Percentiles rank a stretch among this genome's conserved stretches.
Conservation (phyloP, 2,113 vertebrate species). For the Myrmecobius fasciatus region DNA sequence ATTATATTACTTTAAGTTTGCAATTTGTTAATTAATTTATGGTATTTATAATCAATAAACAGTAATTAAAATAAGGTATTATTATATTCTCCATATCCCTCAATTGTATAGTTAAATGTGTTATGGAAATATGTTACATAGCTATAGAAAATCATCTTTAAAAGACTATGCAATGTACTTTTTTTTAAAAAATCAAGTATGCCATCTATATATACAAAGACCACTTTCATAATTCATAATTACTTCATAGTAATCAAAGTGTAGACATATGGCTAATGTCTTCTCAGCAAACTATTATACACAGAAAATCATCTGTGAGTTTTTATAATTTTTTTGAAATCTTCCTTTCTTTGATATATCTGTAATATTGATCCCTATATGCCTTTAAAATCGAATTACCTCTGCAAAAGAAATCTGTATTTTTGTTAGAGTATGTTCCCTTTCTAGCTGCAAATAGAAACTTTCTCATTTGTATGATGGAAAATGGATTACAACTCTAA, state of each 20-base stretch:
- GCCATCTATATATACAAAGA: background rate
- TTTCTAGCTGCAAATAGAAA: background rate
- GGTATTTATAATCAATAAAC: background rate
- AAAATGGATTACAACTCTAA: slow-evolving; percentile 12
- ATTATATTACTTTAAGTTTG: background rate
- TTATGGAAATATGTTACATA: background rate
- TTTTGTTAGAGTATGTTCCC: background rate
- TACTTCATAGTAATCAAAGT: background rate
- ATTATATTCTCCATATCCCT: background rate
- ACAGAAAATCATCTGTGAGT: background rate
- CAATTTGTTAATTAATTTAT: background rate
- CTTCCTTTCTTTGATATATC: background rate
- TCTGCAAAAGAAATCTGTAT: background rate
- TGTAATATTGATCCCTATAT: background rate
- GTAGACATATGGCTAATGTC: background rate
- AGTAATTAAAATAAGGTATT: background rate
- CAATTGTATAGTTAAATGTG: background rate
- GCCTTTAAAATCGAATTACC: background rate
- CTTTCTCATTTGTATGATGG: slow-evolving; percentile 34
- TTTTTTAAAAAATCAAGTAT: background rate
- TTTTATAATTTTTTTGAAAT: background rate
- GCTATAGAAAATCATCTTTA: background rate
- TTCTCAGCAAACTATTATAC: background rate
- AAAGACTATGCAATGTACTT: background rate
- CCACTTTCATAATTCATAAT: background rate